Conservation (phyloP, 2,888 invertebrate genomes). For the Sphaeridia pumilis region DNA sequence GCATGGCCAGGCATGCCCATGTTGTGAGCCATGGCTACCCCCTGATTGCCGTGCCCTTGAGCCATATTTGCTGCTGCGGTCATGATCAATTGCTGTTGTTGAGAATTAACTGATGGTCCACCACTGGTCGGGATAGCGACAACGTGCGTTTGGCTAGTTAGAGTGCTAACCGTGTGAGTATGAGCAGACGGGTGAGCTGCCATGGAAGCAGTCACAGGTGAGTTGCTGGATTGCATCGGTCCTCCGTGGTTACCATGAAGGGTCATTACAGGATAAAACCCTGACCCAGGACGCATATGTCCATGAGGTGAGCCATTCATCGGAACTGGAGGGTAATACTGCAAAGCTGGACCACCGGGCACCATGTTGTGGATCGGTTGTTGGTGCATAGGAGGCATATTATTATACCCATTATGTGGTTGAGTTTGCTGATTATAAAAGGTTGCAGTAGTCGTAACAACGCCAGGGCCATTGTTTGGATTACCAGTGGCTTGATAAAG, state of each 20-base stretch:
- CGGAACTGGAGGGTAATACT: conserved; percentile 33
- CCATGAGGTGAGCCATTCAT: conserved; percentile 23
- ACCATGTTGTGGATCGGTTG: conserved; percentile 26
- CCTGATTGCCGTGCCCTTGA: conserved; percentile 7
- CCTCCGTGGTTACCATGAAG: conserved; percentile 22
- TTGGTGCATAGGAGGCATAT: conserved; percentile 4
- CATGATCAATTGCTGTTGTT: conserved; percentile 11
- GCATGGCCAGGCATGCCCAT: conserved; percentile 19
- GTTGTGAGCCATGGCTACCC: conserved; percentile 10
- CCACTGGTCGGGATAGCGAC: conserved; percentile 19
- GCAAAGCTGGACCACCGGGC: conserved; percentile 33
- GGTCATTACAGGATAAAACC: conserved; percentile 32
- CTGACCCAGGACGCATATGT: conserved; percentile 26
- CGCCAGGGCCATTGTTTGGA: conserved; percentile 17
- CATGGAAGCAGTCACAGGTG: conserved; percentile 20
- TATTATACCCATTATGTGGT: conserved; percentile 18
- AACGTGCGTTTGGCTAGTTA: conserved; percentile 15
- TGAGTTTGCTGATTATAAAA: conserved; percentile 26
- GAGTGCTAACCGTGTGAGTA: conserved; percentile 22
- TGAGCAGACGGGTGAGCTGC: too few species aligned
- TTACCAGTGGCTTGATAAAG: conserved; percentile 27
- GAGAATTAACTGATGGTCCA: background rate
- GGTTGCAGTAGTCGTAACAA: conserved; percentile 22
- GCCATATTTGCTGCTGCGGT: conserved; percentile 10
- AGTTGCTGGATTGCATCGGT: conserved; percentile 14